Conservation (phyloP, 2,113 vertebrate genomes). For the Orycteropus afer region DNA sequence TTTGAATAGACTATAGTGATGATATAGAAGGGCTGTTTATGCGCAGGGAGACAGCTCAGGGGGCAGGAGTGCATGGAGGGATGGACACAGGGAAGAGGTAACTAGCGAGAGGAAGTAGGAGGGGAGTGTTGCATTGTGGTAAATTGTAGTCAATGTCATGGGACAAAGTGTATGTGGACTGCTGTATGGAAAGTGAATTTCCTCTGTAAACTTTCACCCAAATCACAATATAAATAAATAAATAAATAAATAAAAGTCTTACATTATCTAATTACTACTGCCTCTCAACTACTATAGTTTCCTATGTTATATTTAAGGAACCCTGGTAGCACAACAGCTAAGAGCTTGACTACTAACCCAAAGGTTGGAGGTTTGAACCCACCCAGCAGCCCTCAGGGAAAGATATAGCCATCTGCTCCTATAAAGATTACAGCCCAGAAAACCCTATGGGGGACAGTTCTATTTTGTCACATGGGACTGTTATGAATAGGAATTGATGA, state of each 20-base stretch:
- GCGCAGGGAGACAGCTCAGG: too few relatives aligned
- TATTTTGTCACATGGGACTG: background rate
- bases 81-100: too few relatives aligned
- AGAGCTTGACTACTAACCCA: background rate
- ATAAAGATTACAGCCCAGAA: background rate
- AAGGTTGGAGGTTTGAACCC: background rate
- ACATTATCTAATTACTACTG: background rate
- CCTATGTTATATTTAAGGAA: background rate
- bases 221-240: too few relatives aligned
- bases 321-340: background rate
- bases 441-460: background rate
- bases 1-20: background rate
- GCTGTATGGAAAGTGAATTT: too few relatives aligned
- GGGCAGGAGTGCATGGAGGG: too few relatives aligned
- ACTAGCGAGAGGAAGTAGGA: too few relatives aligned
- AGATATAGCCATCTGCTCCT: background rate
- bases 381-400: background rate
- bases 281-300: background rate
- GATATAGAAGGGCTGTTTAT: too few relatives aligned
- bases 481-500: background rate
- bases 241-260: too few relatives aligned
- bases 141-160: too few relatives aligned
- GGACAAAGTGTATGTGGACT: too few relatives aligned
- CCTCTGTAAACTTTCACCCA: too few relatives aligned
- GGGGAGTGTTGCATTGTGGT: too few relatives aligned